A percentile compares a stretch with the other conserved stretches of the same genome.
Evolutionary conservation across 2,888 invertebrate genomes (phyloP).

Genomic region (Drosophila rubida): DNA sequence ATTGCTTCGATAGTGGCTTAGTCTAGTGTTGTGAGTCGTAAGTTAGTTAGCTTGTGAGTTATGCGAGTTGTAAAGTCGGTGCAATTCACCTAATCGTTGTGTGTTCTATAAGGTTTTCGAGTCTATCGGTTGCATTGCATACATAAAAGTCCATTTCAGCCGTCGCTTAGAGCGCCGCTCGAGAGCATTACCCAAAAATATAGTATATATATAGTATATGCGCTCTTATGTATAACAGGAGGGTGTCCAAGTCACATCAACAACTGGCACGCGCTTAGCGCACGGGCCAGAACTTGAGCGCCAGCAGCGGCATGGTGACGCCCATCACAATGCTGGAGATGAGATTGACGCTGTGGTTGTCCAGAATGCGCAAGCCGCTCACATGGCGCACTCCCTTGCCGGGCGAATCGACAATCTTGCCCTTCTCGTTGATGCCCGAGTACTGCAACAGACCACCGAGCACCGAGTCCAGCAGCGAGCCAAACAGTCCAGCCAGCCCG

Average conservation of each 20-base stretch:
- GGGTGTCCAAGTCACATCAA: background rate
- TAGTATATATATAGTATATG: constrained; percentile 18
- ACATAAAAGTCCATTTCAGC: constrained; percentile 41
- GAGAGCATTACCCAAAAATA: constrained; percentile 39
- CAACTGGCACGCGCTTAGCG: constrained; percentile 43
- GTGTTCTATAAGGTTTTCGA: constrained; percentile 22
- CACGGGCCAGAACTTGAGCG: constrained; percentile 86
- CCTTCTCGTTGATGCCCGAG: constrained; percentile 91
- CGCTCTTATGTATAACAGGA: constrained; percentile 3
- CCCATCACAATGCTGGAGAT: constrained; percentile 91
- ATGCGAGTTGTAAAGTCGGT: background rate
- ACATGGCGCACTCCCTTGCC: constrained; percentile 90
- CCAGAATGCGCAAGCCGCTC: constrained; percentile 90
- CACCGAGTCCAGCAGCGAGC: constrained; percentile 93
- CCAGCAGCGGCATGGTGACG: constrained; percentile 89
- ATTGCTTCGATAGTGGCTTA: constrained; percentile 19
- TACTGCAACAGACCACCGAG: constrained; percentile 94
- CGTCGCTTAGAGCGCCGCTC: constrained; percentile 44
- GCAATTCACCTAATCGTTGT: constrained; percentile 25
- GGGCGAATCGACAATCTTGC: constrained; percentile 90
- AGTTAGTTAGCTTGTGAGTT: background rate
- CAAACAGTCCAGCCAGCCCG: constrained; percentile 90
- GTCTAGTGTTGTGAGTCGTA: constrained; percentile 14
- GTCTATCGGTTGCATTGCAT: constrained; percentile 49
- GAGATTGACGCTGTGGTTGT: constrained; percentile 95